Conservation (phyloP, 2,888 invertebrate genomes). For the Gasteruption jaculator region DNA sequence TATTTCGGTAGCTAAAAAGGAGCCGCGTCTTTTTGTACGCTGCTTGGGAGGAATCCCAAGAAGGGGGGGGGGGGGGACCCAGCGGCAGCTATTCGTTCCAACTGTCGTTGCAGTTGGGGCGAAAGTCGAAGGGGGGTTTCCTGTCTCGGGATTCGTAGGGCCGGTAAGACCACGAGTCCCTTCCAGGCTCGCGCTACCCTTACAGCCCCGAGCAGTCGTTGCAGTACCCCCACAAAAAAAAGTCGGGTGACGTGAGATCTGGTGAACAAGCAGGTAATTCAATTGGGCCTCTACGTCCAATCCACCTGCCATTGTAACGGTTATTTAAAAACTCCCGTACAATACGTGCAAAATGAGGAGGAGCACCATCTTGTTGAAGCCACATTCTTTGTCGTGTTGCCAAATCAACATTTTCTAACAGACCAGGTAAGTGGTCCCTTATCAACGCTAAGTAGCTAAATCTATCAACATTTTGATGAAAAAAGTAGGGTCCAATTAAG, state of each 20-base stretch:
- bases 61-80: too few species aligned
- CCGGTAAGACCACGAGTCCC: too few species aligned
- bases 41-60: too few species aligned
- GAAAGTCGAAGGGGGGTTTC: too few species aligned
- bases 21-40: too few species aligned
- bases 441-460: constrained; percentile 20
- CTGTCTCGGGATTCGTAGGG: too few species aligned
- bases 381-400: constrained; percentile 11
- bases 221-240: constrained; percentile 17
- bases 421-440: constrained; percentile 15
- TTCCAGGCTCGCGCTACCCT: too few species aligned
- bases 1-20: too few species aligned
- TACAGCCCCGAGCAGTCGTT: too few species aligned
- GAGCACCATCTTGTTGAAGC: constrained; percentile 16
- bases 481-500: constrained; percentile 19
- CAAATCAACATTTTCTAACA: constrained; percentile 23
- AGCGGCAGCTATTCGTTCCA: too few species aligned
- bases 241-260: constrained; percentile 24
- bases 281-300: constrained; percentile 9
- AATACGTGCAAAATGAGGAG: constrained; percentile 10
- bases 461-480: constrained; percentile 21
- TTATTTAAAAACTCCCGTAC: constrained; percentile 10
- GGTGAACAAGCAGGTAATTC: constrained; percentile 18
- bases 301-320: constrained; percentile 5
- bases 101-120: too few species aligned